Percentiles rank a stretch among this genome's conserved stretches.
Conservation (phyloP, 2,888 invertebrate genomes). For the Pteria penguin region DNA sequence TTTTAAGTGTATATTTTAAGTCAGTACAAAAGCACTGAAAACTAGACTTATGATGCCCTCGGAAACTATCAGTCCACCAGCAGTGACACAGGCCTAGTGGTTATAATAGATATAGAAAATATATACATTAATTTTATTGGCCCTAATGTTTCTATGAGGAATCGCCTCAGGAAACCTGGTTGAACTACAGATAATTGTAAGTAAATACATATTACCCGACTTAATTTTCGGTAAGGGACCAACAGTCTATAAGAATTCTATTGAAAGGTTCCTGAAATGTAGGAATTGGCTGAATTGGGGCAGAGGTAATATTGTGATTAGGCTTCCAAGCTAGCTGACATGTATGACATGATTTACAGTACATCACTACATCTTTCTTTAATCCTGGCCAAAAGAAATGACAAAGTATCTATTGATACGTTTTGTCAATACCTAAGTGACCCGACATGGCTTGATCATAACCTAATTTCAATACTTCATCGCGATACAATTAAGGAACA, state of each 20-base stretch:
- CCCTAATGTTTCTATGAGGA: slow-evolving; percentile 53
- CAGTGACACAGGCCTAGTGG: too few relatives aligned
- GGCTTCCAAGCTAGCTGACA: slow-evolving; percentile 49
- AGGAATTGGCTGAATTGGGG: slow-evolving; percentile 39
- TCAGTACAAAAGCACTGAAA: too few relatives aligned
- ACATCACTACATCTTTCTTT: slow-evolving; percentile 32
- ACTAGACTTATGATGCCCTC: too few relatives aligned
- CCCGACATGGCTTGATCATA: slow-evolving; percentile 47
- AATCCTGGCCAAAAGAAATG: slow-evolving; percentile 45
- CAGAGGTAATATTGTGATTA: slow-evolving; percentile 39
- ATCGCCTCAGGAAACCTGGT: slow-evolving; percentile 54
- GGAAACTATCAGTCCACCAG: too few relatives aligned
- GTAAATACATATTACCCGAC: too few relatives aligned
- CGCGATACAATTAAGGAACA: slow-evolving; percentile 32
- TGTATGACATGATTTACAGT: slow-evolving; percentile 37
- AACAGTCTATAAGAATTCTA: slow-evolving; percentile 42
- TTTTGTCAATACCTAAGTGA: slow-evolving; percentile 48
- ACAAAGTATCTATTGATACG: slow-evolving; percentile 31
- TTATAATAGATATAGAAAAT: too few relatives aligned
- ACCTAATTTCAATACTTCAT: slow-evolving; percentile 35
- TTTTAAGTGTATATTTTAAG: too few relatives aligned
- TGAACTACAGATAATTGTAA: slow-evolving; percentile 43
- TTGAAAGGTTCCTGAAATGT: slow-evolving; percentile 48
- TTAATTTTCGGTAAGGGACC: slow-evolving; percentile 47
- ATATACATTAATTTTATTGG: slow-evolving; percentile 42